A percentile compares a stretch with the other conserved stretches of the same genome.
Evolutionary conservation across 1,140 invertebrate species (phyloP).

Genomic region (Heliconius hewitsoni): DNA sequence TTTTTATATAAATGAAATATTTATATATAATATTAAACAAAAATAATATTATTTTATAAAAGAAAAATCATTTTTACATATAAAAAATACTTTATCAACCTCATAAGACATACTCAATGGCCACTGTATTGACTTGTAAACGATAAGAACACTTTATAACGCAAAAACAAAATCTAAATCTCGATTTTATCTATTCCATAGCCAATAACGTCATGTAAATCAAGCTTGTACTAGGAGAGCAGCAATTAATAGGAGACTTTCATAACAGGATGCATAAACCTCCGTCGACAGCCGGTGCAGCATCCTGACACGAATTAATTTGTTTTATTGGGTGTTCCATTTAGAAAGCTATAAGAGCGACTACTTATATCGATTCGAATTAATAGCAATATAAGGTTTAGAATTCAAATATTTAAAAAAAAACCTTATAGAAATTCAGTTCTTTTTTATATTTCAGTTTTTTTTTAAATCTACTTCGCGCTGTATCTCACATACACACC

Average conservation of each 20-base stretch:
- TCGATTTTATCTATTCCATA: constrained; percentile 30
- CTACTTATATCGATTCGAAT: background rate
- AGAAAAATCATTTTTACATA: background rate
- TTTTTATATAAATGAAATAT: too few relatives aligned
- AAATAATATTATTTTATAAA: too few relatives aligned
- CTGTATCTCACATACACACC: too few relatives aligned
- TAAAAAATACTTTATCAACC: background rate
- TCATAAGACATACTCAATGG: background rate
- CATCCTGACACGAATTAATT: constrained; percentile 32
- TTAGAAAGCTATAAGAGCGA: constrained; percentile 20
- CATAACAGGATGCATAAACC: constrained; percentile 31
- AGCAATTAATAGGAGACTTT: constrained; percentile 32
- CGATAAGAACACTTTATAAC: constrained; percentile 16
- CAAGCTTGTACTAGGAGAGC: constrained; percentile 16
- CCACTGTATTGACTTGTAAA: constrained; percentile 5
- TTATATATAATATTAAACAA: too few relatives aligned
- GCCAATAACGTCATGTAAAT: constrained; percentile 28
- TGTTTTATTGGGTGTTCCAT: constrained; percentile 33
- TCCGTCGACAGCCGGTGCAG: constrained; percentile 25
- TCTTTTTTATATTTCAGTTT: too few relatives aligned
- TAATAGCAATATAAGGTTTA: background rate
- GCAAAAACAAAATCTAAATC: constrained; percentile 25
- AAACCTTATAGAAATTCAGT: background rate
- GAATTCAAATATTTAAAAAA: background rate
- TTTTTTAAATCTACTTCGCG: too few relatives aligned